Evolutionary conservation across 2,113 vertebrate genomes (phyloP), one percentile per base, ranked within the genome.

Genomic region (Apodemus sylvaticus): DNA sequence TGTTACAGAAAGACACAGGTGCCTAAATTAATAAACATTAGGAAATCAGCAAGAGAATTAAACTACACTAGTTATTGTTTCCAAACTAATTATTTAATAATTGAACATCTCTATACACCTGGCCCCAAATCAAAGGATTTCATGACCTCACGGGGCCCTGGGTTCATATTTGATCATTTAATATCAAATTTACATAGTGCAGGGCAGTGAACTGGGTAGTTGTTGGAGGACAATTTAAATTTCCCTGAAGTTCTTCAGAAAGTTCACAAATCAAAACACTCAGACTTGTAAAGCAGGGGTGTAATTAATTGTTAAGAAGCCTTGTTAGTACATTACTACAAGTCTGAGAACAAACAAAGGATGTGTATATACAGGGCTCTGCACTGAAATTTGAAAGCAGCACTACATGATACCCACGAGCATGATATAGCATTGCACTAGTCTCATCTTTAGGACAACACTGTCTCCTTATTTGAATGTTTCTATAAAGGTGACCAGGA

Each of bases 21-120:
- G 98, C 98, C 97, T 98, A 98, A 98, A 99, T 99, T 99, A 99
- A 99, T 99, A 99, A 99, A 99, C 98, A 98, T 98, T 98, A 98
- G 98, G 98, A 98, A 98, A 98, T 98, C 98, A 98, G 97, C 98
- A 98, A 98, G 98, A 98, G 98, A 97, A 98, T 98, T 98, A 94
- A 98, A 98, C 98, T 98, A 98, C 98, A 98, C 92, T 98, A 98
- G 98, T 98, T 99, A 99, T 98, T 99, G 98, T 99, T 99, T 99
- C 98, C 98, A 98, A 97, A 97, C 95, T 98, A 97, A 98, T 99
- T 98, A 99, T 98, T 98, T 98, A 99, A 98, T 98, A 98, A 99
- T 99, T 97, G 97, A 98, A 98, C 98, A 98, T 98, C 98, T 98
- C 98, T 94, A 93, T 98, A 98, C 98, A 98, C 98, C 98, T 98